phyloP scores from a whole-genome alignment of 2,113 vertebrate genomes.

The Deroptyus accipitrinus region DNA sequence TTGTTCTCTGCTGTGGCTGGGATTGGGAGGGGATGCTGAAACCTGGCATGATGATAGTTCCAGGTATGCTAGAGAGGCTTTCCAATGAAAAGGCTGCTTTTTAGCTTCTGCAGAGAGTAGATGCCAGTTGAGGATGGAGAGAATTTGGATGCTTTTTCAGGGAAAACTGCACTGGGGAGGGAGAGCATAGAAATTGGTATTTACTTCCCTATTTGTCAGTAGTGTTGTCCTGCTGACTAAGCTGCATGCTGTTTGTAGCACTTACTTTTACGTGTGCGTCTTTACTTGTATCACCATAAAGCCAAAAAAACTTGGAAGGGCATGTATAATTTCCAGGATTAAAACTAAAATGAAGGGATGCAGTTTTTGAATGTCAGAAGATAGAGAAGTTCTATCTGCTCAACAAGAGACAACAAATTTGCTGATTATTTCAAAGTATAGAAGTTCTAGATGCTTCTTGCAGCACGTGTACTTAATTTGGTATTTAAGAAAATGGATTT shows the following conservation, averaged over 20 bases:
- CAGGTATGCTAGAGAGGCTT: background rate
- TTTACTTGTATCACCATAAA: background rate
- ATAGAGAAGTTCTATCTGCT: background rate
- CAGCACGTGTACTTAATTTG: background rate
- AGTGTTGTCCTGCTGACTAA: background rate
- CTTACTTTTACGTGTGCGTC: background rate
- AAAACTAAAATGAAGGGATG: background rate
- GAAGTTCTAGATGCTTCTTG: background rate
- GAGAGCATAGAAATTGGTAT: background rate
- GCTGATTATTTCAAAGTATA: background rate
- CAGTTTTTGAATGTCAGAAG: background rate
- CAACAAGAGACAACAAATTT: background rate
- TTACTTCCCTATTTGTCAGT: background rate
- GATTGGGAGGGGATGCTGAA: background rate
- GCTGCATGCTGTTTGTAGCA: background rate
- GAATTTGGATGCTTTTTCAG: background rate
- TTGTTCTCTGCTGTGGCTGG: background rate
- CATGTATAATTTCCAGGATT: rapidly evolving
- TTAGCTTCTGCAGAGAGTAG: background rate
- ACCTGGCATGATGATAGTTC: background rate
- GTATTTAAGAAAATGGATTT: background rate
- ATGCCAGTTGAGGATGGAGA: background rate
- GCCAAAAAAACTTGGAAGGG: background rate
- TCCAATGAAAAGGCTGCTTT: background rate
- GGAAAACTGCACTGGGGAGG: background rate